Evolutionary conservation across 1,140 invertebrate species (phyloP).

Genomic region (Neotoxoptera formosana): DNA sequence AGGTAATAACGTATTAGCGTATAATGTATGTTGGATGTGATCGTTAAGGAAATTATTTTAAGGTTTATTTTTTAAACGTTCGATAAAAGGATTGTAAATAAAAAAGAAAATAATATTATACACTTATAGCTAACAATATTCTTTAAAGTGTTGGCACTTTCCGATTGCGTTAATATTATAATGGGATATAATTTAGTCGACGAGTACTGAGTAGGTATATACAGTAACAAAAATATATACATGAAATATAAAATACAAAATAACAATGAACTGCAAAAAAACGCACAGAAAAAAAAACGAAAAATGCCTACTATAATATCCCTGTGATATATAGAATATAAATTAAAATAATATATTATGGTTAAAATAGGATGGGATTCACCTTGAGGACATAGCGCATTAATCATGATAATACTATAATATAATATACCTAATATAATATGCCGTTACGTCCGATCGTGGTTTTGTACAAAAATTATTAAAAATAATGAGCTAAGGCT

Average conservation of each 20-base stretch:
- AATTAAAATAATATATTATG: neutral
- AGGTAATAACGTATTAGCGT: neutral
- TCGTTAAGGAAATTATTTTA: neutral
- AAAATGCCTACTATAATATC: neutral
- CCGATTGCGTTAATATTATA: constrained; percentile 10
- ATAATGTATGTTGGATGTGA: neutral
- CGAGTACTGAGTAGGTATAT: neutral
- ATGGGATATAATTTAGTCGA: neutral
- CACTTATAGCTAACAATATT: neutral
- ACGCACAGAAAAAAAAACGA: neutral
- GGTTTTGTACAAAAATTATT: neutral
- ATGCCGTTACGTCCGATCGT: neutral
- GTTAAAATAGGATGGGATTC: constrained; percentile 41
- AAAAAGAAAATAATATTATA: neutral
- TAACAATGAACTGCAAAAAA: neutral
- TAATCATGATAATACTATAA: neutral
- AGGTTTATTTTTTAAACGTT: neutral
- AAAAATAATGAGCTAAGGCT: neutral
- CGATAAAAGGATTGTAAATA: neutral
- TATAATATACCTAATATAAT: neutral
- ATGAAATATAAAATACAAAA: neutral
- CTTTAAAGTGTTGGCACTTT: neutral
- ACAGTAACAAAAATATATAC: neutral
- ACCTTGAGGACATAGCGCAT: constrained; percentile 17
- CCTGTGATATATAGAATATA: neutral